A percentile compares a stretch with the other conserved stretches of the same genome.
These are phyloP conservation scores for Baronia brevicornis DNA, from an alignment of 2,888 invertebrate genomes.

Conservation along the genomic window DNA sequence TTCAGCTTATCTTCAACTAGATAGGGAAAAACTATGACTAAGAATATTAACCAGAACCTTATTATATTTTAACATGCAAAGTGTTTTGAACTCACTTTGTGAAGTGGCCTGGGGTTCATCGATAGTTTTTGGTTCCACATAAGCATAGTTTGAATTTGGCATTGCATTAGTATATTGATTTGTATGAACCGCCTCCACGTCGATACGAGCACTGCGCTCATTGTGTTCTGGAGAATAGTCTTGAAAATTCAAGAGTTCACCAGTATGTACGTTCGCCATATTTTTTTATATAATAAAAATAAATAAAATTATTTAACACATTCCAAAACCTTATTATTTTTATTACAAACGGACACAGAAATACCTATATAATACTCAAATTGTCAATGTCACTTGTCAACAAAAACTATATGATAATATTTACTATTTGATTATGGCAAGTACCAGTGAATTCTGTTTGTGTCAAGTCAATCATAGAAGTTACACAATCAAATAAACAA, in stretches of 20 bases:
- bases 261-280: conserved; percentile 69
- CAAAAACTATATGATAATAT: too few relatives aligned
- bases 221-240: conserved; percentile 79
- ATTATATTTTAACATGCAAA: neutral
- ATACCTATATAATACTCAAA: too few relatives aligned
- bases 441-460: too few relatives aligned
- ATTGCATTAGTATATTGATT: conserved; percentile 61
- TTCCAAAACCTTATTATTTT: neutral
- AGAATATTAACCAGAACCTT: too few relatives aligned
- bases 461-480: too few relatives aligned
- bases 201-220: conserved; percentile 78
- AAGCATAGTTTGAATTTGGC: conserved; percentile 54
- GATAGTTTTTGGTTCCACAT: conserved; percentile 46
- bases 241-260: conserved; percentile 82
- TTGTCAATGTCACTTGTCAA: too few relatives aligned
- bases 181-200: conserved; percentile 77
- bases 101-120: conserved; percentile 44
- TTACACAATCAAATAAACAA: too few relatives aligned
- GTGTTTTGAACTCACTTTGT: conserved; percentile 35
- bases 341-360: too few relatives aligned
- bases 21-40: too few relatives aligned
- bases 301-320: neutral
- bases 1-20: too few relatives aligned
- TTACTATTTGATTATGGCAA: too few relatives aligned
- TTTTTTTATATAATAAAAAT: conserved; percentile 13